Evolutionary conservation across 2,797 vertebrate species (phyloP), one percentile per base, ranked within the genome.

Genomic region (Luscinia megarhynchos): DNA sequence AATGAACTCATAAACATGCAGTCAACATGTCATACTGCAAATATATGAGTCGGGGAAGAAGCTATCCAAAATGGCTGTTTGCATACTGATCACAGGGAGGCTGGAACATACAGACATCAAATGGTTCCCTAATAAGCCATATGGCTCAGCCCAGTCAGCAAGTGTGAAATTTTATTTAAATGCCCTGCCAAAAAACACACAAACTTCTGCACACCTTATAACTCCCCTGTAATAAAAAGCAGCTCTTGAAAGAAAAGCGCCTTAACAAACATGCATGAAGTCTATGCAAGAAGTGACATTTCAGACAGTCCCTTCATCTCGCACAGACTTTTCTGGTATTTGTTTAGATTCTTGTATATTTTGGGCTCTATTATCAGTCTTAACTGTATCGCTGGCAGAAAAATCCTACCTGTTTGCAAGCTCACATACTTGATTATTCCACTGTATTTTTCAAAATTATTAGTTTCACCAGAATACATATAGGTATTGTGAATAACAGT

Each of bases 121-220:
- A 80, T 20, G 17, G 68, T 41, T 92, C 64, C 30, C 30, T 86
- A 87, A 78, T 57, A 85, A 80, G 27, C 73, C 79, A 80, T 26
- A 64, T 17, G 34, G 53, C 51, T 50, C 24, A 40, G 23, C 54
- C 45, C 53, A 54, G n/a, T 14, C 76, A 92, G 51, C 14, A 81
- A 61, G 53, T 19, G 40, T 48, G 29, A 87, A 61, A 59, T 88
- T 95, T 78, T 88, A 84, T 73, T 86, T 68, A 90, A 89, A 86
- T 29, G 32, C 20, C 29, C 46, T 84, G 58, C 74, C 74, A 89
- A 92, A 84, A 85, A 9, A 0, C 4, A 30, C 66, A 48, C 69
- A 63, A 84, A 91, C 53, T 90, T 89, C 19, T 84, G 80, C 22
- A 63, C 7, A 83, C 53, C 74, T 63, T 70, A 0, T 45, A 89